Conservation (phyloP, 1,140 invertebrate genomes). For the Drosophila leontia region DNA sequence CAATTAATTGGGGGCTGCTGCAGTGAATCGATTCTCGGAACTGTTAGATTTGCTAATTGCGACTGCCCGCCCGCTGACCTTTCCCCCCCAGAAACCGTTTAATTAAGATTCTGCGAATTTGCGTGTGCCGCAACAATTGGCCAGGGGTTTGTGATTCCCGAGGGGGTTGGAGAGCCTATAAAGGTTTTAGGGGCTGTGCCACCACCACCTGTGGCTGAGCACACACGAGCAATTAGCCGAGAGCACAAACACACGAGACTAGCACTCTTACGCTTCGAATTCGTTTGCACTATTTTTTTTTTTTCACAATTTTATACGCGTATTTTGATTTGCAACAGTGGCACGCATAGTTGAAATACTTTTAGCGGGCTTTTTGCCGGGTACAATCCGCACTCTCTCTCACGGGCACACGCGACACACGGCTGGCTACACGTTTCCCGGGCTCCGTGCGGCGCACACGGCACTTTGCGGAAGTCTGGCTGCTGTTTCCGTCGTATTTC, state of each 20-base stretch:
- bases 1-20: slow-evolving; percentile 72
- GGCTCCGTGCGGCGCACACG: slow-evolving; percentile 20
- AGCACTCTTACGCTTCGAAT: slow-evolving; percentile 34
- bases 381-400: slow-evolving; percentile 11
- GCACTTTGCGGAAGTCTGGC: slow-evolving; percentile 49
- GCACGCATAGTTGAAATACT: slow-evolving; percentile 52
- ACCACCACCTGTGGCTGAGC: slow-evolving; percentile 65
- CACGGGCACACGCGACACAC: slow-evolving; percentile 24
- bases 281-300: slow-evolving; percentile 12
- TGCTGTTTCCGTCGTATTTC: slow-evolving; percentile 46
- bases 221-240: slow-evolving; percentile 66
- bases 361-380: slow-evolving; percentile 48
- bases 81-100: slow-evolving; percentile 29
- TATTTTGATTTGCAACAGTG: slow-evolving; percentile 44
- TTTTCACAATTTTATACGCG: slow-evolving; percentile 38
- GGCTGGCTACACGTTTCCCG: slow-evolving; percentile 37
- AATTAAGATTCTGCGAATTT: slow-evolving; percentile 77
- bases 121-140: slow-evolving; percentile 68
- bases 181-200: slow-evolving; percentile 14
- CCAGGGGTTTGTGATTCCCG: slow-evolving; percentile 3
- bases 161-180: background rate
- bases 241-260: slow-evolving; percentile 32
- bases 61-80: slow-evolving; percentile 61
- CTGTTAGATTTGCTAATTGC: slow-evolving; percentile 84
- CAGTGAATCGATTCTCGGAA: slow-evolving; percentile 80